Evolutionary conservation across 1,140 invertebrate species (phyloP).

Genomic region (Leguminivora glycinivorella): DNA sequence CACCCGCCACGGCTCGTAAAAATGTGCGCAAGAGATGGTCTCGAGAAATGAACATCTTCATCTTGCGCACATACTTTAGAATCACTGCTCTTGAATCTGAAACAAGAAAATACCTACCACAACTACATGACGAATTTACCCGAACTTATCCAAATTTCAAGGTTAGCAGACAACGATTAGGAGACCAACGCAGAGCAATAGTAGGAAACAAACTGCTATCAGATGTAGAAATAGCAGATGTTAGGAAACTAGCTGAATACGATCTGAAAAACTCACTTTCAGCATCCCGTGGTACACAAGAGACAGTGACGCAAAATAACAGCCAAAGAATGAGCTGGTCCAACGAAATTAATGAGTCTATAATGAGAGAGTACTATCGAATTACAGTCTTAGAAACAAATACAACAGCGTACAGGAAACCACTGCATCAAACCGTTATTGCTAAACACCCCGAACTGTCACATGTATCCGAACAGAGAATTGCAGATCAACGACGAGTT

Average conservation of each 20-base stretch:
- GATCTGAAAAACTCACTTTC: neutral
- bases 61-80: conserved; percentile 19
- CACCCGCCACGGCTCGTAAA: neutral
- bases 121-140: conserved; percentile 31
- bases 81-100: conserved; percentile 2
- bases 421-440: neutral
- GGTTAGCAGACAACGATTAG: conserved; percentile 30
- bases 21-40: conserved; percentile 16
- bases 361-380: neutral
- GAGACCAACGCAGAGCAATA: conserved; percentile 34
- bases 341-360: neutral
- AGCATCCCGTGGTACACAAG: neutral
- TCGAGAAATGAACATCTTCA: conserved; percentile 19
- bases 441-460: neutral
- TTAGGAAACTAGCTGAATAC: neutral
- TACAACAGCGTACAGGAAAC: neutral
- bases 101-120: neutral
- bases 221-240: neutral
- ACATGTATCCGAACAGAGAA: neutral
- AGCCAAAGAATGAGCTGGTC: conserved; percentile 6
- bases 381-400: conserved; percentile 1
- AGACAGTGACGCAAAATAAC: neutral
- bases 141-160: conserved; percentile 31
- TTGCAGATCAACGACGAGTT: too few species aligned
- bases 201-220: conserved; percentile 33